These are phyloP conservation scores for Microcebus lehilahytsara DNA, from an alignment of 2,113 vertebrate genomes.

Conservation along the genomic window DNA sequence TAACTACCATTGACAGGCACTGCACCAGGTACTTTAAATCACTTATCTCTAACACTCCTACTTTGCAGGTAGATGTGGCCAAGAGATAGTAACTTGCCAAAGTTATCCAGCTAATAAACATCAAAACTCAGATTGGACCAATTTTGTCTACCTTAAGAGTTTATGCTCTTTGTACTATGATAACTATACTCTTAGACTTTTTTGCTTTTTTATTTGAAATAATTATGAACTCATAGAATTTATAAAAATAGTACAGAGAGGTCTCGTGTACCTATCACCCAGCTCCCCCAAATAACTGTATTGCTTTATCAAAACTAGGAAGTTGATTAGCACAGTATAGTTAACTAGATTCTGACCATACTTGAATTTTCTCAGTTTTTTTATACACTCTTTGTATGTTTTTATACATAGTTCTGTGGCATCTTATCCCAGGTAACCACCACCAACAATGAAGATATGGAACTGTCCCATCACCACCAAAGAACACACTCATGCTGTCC, in stretches of 20 bases:
- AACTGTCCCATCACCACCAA: not conserved
- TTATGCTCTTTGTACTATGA: not conserved
- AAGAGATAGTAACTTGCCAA: not conserved
- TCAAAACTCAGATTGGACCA: not conserved
- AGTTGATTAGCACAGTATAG: not conserved
- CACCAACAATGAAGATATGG: not conserved
- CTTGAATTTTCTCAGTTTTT: not conserved
- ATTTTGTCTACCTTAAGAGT: not conserved
- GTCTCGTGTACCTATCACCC: not conserved
- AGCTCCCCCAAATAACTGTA: not conserved
- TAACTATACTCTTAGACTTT: not conserved
- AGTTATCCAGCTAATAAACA: not conserved
- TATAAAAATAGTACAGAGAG: not conserved
- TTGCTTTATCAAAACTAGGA: not conserved
- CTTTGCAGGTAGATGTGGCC: constrained; percentile 8
- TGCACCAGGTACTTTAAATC: not conserved
- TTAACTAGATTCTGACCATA: not conserved
- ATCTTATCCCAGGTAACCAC: not conserved
- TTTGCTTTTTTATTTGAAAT: constrained; percentile 51
- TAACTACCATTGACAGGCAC: not conserved
- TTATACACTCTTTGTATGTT: not conserved
- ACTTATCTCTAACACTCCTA: not conserved
- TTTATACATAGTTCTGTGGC: not conserved
- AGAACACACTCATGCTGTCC: not conserved
- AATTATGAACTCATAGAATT: not conserved